Conservation (phyloP, 2,888 invertebrate species). For the Pseudococcus viburni region DNA sequence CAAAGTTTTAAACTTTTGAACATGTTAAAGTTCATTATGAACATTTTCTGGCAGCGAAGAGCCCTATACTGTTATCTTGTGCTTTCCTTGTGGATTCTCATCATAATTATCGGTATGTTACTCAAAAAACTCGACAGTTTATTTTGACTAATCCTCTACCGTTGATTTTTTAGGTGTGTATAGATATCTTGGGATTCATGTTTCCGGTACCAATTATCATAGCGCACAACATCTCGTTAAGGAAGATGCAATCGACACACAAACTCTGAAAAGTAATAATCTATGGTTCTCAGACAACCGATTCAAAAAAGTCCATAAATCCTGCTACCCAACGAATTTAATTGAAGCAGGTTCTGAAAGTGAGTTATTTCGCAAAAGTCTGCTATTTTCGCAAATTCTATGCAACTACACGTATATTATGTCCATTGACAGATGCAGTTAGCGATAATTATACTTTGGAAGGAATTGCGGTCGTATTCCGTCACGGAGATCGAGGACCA, state of each 20-base stretch:
- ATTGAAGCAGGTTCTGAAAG: conserved; percentile 60
- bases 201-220: not conserved
- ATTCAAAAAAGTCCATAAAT: conserved; percentile 57
- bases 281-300: conserved; percentile 11
- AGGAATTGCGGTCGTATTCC: conserved; percentile 82
- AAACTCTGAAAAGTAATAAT: conserved; percentile 14
- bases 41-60: conserved; percentile 52
- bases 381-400: not conserved
- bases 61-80: conserved; percentile 66
- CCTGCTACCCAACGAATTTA: conserved; percentile 22
- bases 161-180: conserved; percentile 34
- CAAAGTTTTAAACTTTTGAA: not conserved
- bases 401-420: not conserved
- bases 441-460: conserved; percentile 77
- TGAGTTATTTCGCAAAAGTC: not conserved
- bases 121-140: not conserved
- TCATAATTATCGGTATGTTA: conserved; percentile 64
- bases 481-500: conserved; percentile 93
- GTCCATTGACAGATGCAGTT: not conserved
- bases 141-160: not conserved
- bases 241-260: not conserved
- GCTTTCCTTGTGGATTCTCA: conserved; percentile 64
- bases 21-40: conserved; percentile 1
- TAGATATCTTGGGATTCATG: not conserved
- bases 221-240: not conserved